Percentiles rank a stretch among this genome's conserved stretches.
These are phyloP conservation scores for Macquaria australasica DNA, from an alignment of 2,113 vertebrate species.

Conservation along the genomic window DNA sequence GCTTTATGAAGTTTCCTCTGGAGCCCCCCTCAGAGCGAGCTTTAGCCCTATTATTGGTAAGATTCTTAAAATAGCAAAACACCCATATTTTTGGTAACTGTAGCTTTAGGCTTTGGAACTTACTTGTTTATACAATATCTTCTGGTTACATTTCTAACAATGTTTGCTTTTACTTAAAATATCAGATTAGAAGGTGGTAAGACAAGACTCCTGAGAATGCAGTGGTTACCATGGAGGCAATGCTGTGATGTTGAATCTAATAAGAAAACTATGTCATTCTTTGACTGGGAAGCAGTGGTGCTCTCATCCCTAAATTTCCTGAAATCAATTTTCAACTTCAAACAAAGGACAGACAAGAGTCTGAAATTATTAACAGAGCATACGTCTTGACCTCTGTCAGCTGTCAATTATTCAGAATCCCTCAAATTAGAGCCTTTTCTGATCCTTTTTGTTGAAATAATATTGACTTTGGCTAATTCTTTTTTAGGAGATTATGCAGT, in stretches of 20 bases:
- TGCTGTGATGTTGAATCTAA: background rate
- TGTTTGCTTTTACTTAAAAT: background rate
- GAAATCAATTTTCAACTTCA: slow-evolving; percentile 53
- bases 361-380: slow-evolving; percentile 32
- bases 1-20: background rate
- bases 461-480: background rate
- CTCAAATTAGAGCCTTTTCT: slow-evolving; percentile 10
- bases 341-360: slow-evolving; percentile 17
- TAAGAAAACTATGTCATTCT: background rate
- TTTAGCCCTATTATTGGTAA: background rate
- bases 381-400: slow-evolving; percentile 5
- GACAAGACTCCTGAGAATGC: background rate
- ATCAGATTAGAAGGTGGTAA: background rate
- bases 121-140: background rate
- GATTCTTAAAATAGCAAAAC: background rate
- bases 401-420: slow-evolving; percentile 49
- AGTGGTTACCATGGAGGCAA: background rate
- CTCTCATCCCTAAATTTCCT: slow-evolving; percentile 23
- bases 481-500: background rate
- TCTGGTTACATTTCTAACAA: background rate
- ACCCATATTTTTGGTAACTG: background rate
- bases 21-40: background rate
- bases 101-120: background rate
- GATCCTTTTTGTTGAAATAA: background rate
- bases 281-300: background rate